Evolutionary conservation across 2,797 vertebrate species (phyloP), one percentile per base, ranked within the genome.

Genomic region (Gymnoscopelus braueri): DNA sequence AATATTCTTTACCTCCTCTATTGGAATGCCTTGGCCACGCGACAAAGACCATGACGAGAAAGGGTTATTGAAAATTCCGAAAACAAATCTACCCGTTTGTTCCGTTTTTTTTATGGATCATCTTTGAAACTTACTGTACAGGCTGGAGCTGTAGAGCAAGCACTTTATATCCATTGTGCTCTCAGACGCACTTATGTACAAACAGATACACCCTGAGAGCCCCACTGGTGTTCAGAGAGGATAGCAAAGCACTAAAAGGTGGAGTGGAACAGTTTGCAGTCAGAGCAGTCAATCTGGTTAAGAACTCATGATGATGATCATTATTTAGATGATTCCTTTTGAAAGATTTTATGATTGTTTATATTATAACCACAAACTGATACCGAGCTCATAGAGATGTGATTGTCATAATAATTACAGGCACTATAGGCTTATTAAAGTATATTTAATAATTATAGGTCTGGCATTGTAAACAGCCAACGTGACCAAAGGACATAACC

Each of bases 161-260:
- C 23, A 56, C 58, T 67, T 52, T 62, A 67, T 39, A 55, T 60
- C 26, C 44, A 29, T 57, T 32, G 52, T 75, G 67, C 67, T 65
- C 70, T 70, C 62, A 65, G 55, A 47, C 49, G 4, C 51, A 65
- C 69, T 65, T 65, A 56, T 65, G 55, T 56, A 39, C 62, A 63
- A 64, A 59, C 61, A 69, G 51, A 44, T 14, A 2, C 14, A 14
- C 67, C 10, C 10, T 12, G 12, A 61, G 58, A 49, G 52, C 3
- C 26, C 52, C 61, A 51, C 13, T 19, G 15, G 14, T 53, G 63
- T 51, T 44, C 56, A 14, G 53, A 75, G 63, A 57, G 73, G 73
- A 10, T 2, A 11, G 53, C 23, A 12, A 32, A 64, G 15, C 29
- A 8, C 49, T 53, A 15, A 59, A 60, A 65, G 44, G 55, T 60